phyloP scores from a whole-genome alignment of 2,888 invertebrate species.

The Glaucopsyche alexis region DNA sequence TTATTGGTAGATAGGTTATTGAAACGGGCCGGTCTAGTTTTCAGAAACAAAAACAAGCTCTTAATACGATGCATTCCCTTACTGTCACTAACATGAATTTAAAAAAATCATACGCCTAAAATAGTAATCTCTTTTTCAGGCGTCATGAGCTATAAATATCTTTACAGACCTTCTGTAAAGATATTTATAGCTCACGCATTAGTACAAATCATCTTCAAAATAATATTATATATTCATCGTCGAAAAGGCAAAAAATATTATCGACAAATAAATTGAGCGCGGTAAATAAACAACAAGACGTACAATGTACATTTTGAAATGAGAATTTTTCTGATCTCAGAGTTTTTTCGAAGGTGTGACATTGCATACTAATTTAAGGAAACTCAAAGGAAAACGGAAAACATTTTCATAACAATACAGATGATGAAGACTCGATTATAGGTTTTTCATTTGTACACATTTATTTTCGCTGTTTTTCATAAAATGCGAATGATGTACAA shows the following conservation, averaged over 20 bases:
- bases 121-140: not conserved
- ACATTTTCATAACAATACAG: slow-evolving; percentile 7
- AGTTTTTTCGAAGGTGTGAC: not conserved
- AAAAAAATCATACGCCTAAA: not conserved
- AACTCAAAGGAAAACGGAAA: not conserved
- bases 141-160: too few relatives aligned
- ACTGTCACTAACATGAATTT: not conserved
- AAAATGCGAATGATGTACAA: not conserved
- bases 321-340: not conserved
- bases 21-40: too few relatives aligned
- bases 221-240: not conserved
- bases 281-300: too few relatives aligned
- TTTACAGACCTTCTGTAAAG: too few relatives aligned
- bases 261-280: too few relatives aligned
- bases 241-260: not conserved
- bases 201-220: not conserved
- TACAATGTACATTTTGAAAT: not conserved
- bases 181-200: too few relatives aligned
- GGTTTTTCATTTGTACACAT: slow-evolving; percentile 16
- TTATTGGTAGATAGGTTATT: too few relatives aligned
- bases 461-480: not conserved
- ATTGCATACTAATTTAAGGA: slow-evolving; percentile 10
- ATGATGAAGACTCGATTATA: slow-evolving; percentile 7
- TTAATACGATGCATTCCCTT: not conserved
- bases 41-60: not conserved